Percentiles rank a stretch among this genome's conserved stretches.
Conservation (phyloP, 2,113 vertebrate genomes). For the Galeopterus variegatus region DNA sequence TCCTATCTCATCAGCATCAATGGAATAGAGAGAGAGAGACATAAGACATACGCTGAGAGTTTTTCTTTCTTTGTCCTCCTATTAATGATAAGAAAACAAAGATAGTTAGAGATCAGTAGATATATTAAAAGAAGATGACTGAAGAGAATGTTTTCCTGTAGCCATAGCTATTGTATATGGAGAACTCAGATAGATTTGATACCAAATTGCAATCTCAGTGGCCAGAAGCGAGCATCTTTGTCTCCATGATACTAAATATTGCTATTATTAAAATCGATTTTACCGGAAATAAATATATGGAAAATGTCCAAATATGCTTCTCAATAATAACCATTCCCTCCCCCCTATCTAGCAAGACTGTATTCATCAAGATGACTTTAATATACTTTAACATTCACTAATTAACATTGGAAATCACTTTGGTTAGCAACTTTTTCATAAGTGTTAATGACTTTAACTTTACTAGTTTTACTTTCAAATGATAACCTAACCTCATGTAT, state of each 20-base stretch:
- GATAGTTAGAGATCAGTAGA: not conserved
- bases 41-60: conserved; percentile 15
- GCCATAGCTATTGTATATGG: not conserved
- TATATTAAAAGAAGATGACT: not conserved
- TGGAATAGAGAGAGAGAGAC: conserved; percentile 35
- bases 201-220: conserved; percentile 12
- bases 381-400: not conserved
- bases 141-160: not conserved
- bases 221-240: not conserved
- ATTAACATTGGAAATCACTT: not conserved
- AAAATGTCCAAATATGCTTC: not conserved
- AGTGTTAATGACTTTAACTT: not conserved
- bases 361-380: not conserved
- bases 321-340: not conserved
- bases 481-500: not conserved
- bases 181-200: conserved; percentile 15
- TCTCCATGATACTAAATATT: not conserved
- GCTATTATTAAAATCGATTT: not conserved
- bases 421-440: not conserved
- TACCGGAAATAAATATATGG: not conserved
- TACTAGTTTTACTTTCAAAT: conserved; percentile 42
- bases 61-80: conserved; percentile 55
- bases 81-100: conserved; percentile 59
- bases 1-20: conserved; percentile 82
- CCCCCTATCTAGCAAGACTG: not conserved